Evolutionary conservation across 2,888 invertebrate species (phyloP).

Genomic region (Drepanosiphum platanoidis): DNA sequence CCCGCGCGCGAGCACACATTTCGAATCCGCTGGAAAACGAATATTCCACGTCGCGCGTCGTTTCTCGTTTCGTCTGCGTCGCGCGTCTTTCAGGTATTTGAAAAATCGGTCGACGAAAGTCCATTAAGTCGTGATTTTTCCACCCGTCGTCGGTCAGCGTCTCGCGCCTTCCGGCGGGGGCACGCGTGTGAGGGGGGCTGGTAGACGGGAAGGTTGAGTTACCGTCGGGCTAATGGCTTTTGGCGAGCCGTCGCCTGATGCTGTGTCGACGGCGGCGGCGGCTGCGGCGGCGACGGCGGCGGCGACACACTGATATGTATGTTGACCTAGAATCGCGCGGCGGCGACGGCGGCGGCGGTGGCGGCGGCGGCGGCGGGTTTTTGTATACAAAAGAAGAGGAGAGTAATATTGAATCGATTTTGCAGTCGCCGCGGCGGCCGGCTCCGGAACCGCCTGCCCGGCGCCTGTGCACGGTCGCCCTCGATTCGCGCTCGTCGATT

Average conservation of each 20-base stretch:
- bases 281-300: neutral
- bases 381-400: slow-evolving; percentile 48
- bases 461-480: slow-evolving; percentile 58
- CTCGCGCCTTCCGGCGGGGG: neutral
- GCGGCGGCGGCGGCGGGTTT: neutral
- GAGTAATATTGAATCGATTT: slow-evolving; percentile 61
- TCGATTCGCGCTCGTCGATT: slow-evolving; percentile 19
- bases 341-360: neutral
- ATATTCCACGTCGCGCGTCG: neutral
- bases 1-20: no score
- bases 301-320: slow-evolving; percentile 49
- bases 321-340: slow-evolving; percentile 56
- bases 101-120: neutral
- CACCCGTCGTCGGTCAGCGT: neutral
- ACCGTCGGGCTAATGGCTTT: slow-evolving; percentile 46
- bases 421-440: slow-evolving; percentile 42
- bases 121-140: slow-evolving; percentile 14
- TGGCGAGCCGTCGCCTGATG: slow-evolving; percentile 16
- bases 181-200: neutral
- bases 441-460: slow-evolving; percentile 43
- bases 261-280: slow-evolving; percentile 14
- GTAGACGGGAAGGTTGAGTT: neutral
- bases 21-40: neutral
- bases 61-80: neutral
- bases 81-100: neutral